Conservation (phyloP, 2,113 vertebrate genomes). For the Cyanistes caeruleus region DNA sequence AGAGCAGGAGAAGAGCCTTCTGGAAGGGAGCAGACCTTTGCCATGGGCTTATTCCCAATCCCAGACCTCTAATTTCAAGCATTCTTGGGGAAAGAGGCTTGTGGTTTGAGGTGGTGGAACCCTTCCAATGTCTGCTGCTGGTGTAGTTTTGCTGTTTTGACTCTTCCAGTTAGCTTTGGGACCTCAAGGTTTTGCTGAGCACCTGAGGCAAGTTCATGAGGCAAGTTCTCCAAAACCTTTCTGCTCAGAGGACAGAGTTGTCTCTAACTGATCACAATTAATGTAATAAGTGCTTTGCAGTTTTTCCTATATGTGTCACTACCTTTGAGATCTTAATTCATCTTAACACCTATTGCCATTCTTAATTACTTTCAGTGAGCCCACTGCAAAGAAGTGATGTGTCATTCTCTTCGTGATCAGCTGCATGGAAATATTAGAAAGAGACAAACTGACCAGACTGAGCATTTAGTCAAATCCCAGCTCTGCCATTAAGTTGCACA, state of each 20-base stretch:
- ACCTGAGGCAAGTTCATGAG: background rate
- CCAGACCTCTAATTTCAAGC: background rate
- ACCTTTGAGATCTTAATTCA: constrained; percentile 16
- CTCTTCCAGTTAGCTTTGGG: background rate
- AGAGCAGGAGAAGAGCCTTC: background rate
- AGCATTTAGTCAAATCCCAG: background rate
- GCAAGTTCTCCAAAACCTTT: background rate
- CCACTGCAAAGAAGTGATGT: background rate
- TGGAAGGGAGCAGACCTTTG: background rate
- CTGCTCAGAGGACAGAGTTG: background rate
- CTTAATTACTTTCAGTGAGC: constrained; percentile 26
- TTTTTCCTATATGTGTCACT: background rate
- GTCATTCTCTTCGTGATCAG: background rate
- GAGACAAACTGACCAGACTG: background rate
- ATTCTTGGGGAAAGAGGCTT: rapidly evolving
- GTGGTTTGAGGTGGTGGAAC: background rate
- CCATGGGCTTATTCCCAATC: background rate
- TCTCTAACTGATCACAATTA: background rate
- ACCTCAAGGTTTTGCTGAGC: background rate
- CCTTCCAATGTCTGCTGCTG: background rate
- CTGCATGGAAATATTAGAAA: background rate
- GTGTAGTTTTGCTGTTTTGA: background rate
- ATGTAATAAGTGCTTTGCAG: background rate
- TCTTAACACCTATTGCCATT: background rate
- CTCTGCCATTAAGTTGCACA: background rate